Base-by-base conservation (phyloP, 2,113 vertebrate genomes). In the Mustelus asterias region DNA sequence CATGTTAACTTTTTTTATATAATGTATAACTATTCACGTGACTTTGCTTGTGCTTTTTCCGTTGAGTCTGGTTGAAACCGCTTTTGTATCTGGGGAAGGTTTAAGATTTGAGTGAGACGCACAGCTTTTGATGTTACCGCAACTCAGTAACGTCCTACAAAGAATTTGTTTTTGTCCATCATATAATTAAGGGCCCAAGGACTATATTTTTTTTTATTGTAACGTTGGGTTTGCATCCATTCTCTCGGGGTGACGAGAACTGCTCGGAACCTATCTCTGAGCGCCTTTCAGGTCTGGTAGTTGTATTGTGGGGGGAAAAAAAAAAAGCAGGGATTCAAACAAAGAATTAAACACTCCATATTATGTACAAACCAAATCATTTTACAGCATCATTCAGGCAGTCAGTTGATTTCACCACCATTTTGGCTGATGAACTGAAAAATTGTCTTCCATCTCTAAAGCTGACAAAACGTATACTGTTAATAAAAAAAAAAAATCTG, bases 1-100 rank as follows among this genome's bases (percentile, higher is more conserved):
- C n/a, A n/a, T 93, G 89, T 65, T 93, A 93, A 93, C 60, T 37
- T 93, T 93, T 83, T 93, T 93, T 93, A 93, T 93, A 93, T 67
- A 93, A 93, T 65, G 89, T 93, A 93, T 93, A 93, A 93, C 80
- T n/a, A 63, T 65, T 93, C 58, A 65, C 63, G 58, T 93, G 80
- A 83, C 60, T 89, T 89, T 67, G 89, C 89, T 93, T 93, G 89
- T 67, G 89, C 89, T 65, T 93, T 54, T 65, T 93, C 60, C 10
- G 89, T 92, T 65, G 60, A 93, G 89, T 93, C 89, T 67, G 89
- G 60, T 93, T 65, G 89, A 93, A 93, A 93, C 89, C 1, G 89
- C 89, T 67, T 67, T 93, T 93, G 89, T 93, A 93, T 41, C 89
- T 67, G 60, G 89, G 89, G 63, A 22, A 41, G n/a, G 37, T 33